Evolutionary conservation across 1,140 invertebrate genomes (phyloP), one percentile per base, ranked within the genome.

Genomic region (Drosophila bocqueti): DNA sequence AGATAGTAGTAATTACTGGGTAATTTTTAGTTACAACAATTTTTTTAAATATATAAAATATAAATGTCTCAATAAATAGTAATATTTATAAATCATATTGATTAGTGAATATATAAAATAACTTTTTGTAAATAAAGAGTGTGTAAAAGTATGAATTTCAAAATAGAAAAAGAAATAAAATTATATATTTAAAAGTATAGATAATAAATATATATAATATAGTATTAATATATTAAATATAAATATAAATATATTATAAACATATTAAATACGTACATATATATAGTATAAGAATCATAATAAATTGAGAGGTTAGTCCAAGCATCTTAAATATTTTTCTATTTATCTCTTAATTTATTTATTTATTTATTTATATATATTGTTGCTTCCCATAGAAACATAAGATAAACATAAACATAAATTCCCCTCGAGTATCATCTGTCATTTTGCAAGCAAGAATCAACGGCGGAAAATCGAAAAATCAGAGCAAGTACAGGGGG

Each of bases 361-460:
- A 34, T 5, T 46, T 24, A 21, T n/a, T n/a, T n/a, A n/a, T n/a
- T n/a, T n/a, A 0, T 24, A 24, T 24, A 46, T 24, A 46, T 46
- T 24, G 10, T 18, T 11, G 8, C 3, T 21, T 36, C 4, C 15
- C 3, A 15, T 38, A 16, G 1, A 24, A 55, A 24, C 18, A 21
- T 1, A 38, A 54, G 15, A 55, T 38, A 55, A 9, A 21, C 3
- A 47, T 13, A 24, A 21, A 24, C 13, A 47, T 47, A 54, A 36
- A 54, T 54, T 38, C 38, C 67, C n/a, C 15, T 40, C 15, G 6
- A 73, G 38, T 50, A 73, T 52, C 43, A 73, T 61, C 38, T 73
- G 71, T 61, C 54, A 73, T 57, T 52, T 73, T 61, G 15, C 50
- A 34, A 16, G 64, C 34, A 31, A 49, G 45, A 58, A 38, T 38